A percentile compares a stretch with the other conserved stretches of the same genome.
phyloP scores from a whole-genome alignment of 2,888 invertebrate species.

The Ophraella communa region DNA sequence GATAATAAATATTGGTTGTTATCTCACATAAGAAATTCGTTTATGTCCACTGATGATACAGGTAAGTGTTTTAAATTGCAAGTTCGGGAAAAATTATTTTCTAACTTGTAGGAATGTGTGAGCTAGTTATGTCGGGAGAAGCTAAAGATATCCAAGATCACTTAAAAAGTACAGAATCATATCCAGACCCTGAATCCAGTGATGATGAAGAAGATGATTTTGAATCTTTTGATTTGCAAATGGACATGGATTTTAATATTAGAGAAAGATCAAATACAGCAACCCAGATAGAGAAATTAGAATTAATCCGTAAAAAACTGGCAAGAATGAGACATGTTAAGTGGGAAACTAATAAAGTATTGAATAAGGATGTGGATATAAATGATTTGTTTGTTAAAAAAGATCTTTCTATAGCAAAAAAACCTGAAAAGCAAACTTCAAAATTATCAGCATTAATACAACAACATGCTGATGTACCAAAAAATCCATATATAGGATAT shows the following conservation, averaged over 20 bases:
- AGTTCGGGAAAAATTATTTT: not conserved
- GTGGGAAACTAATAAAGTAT: constrained; percentile 71
- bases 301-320: constrained; percentile 81
- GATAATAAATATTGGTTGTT: constrained; percentile 93
- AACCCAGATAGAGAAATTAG: constrained; percentile 86
- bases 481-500: constrained; percentile 88
- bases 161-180: constrained; percentile 62
- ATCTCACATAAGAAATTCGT: constrained; percentile 91
- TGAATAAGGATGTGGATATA: constrained; percentile 65
- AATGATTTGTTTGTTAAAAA: constrained; percentile 67
- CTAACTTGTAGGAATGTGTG: constrained; percentile 75
- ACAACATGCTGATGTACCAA: constrained; percentile 76
- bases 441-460: constrained; percentile 77
- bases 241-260: constrained; percentile 70
- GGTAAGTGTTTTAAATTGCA: constrained; percentile 45
- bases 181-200: constrained; percentile 80
- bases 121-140: constrained; percentile 88
- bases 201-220: constrained; percentile 73
- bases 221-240: constrained; percentile 78
- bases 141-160: constrained; percentile 66
- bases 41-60: constrained; percentile 94
- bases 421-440: constrained; percentile 61
- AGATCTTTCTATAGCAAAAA: constrained; percentile 52
- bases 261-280: constrained; percentile 84
- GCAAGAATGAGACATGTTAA: constrained; percentile 78